Evolutionary conservation across 2,797 vertebrate species (phyloP), one percentile per base, ranked within the genome.

Genomic region (Nannoperca obscura): DNA sequence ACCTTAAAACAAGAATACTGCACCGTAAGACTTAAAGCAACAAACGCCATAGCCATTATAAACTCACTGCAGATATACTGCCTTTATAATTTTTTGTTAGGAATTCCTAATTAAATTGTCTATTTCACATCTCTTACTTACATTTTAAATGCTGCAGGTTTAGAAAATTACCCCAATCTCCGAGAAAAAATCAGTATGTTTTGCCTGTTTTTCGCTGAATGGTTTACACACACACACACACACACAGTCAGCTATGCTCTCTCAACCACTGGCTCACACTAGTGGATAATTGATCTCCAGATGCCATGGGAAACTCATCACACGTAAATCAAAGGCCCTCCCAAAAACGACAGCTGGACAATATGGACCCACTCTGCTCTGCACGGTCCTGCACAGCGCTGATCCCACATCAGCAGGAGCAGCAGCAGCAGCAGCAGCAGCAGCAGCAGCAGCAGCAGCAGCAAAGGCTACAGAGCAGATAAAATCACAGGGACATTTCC

Each of bases 251-350:
- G 53, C 80, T 88, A 69, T 87, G 77, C 85, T 87, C 80, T 85
- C 58, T 53, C 74, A 86, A 55, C 60, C 78, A 65, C 74, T 67
- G 78, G 76, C 86, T 82, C 87, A 86, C 89, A 77, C 69, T 75
- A 52, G 78, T 71, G 80, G 83, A 89, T 92, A 92, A 92, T 86
- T 92, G 90, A 94, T 94, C 90, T 93, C 89, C 91, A 92, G 89
- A 94, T 93, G 92, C 84, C 89, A 40, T 62, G 80, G 65, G 81
- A 91, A 87, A 92, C 74, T 81, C 91, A 90, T 91, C 84, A 91
- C 88, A 89, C 66, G 80, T 82, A 80, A 91, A 93, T 93, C 90
- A 92, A 94, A 94, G 86, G 80, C 85, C 81, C 73, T 85, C 74
- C 82, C 60, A 32, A 80, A 87, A 82, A 71, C 89, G 91, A 92